Conservation (phyloP, 2,888 invertebrate species). For the Theretra japonica region DNA sequence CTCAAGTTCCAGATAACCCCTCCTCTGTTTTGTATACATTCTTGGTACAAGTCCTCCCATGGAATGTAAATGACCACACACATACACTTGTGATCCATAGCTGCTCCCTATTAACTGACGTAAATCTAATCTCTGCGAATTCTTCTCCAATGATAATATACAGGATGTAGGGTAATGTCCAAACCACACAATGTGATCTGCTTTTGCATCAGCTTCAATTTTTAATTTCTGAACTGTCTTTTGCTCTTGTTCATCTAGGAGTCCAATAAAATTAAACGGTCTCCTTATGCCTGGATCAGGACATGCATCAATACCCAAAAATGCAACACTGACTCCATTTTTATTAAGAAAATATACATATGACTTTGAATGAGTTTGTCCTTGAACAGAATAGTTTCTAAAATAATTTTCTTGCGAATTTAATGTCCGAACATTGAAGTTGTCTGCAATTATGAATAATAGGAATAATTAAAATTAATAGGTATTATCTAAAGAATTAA, state of each 20-base stretch:
- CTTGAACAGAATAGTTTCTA: conserved; percentile 92
- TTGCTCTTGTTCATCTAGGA: conserved; percentile 85
- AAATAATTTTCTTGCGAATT: conserved; percentile 90
- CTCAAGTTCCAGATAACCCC: conserved; percentile 94
- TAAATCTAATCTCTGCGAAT: conserved; percentile 77
- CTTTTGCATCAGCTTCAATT: conserved; percentile 76
- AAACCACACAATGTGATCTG: conserved; percentile 86
- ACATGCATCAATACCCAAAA: conserved; percentile 94
- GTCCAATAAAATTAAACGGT: conserved; percentile 96
- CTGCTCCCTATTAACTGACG: conserved; percentile 85
- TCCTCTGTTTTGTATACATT: conserved; percentile 94
- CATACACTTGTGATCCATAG: conserved; percentile 88
- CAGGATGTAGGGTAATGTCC: conserved; percentile 97
- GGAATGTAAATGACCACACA: conserved; percentile 96
- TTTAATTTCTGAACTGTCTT: conserved; percentile 84
- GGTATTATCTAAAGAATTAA: conserved; percentile 1
- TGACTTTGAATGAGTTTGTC: conserved; percentile 87
- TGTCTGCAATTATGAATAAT: conserved; percentile 87
- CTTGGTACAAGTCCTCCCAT: conserved; percentile 90
- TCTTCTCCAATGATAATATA: conserved; percentile 86
- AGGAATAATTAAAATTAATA: conserved; percentile 27
- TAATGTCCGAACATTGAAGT: conserved; percentile 91
- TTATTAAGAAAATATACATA: conserved; percentile 86
- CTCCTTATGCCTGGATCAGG: conserved; percentile 93
- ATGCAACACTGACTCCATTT: conserved; percentile 88